phyloP scores from a whole-genome alignment of 2,888 invertebrate genomes.

The Euzetes globulus region DNA sequence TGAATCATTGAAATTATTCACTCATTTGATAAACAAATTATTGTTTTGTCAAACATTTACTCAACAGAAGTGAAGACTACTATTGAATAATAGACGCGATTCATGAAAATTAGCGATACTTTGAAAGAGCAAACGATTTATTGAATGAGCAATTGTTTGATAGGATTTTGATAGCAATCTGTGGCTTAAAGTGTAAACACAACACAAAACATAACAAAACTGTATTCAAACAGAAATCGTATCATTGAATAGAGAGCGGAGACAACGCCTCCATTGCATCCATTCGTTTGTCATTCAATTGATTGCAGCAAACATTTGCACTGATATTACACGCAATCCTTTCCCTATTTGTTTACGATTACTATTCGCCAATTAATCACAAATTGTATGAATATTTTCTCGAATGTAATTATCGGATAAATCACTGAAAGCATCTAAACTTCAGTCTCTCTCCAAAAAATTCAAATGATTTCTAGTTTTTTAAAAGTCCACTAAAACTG shows the following conservation, averaged over 20 bases:
- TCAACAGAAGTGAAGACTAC: too few species aligned
- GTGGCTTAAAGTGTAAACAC: not conserved
- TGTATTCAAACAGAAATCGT: not conserved
- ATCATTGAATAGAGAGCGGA: not conserved
- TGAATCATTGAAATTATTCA: not conserved
- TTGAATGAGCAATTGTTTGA: too few species aligned
- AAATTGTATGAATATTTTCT: not conserved
- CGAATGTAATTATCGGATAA: not conserved
- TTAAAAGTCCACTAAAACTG: not conserved
- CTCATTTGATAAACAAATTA: too few species aligned
- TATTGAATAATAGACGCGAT: too few species aligned
- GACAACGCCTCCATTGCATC: slow-evolving; percentile 13
- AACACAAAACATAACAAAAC: not conserved
- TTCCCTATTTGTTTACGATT: too few species aligned
- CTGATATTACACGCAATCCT: too few species aligned
- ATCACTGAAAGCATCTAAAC: not conserved
- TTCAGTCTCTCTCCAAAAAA: too few species aligned
- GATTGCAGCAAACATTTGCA: not conserved
- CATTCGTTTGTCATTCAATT: not conserved
- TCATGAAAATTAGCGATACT: too few species aligned
- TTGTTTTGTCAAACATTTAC: too few species aligned
- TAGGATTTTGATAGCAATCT: too few species aligned
- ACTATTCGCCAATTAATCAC: not conserved
- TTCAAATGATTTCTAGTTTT: not conserved
- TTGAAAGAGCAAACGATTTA: too few species aligned